phyloP scores from a whole-genome alignment of 2,888 invertebrate genomes.

The Quadroppia sp. region DNA sequence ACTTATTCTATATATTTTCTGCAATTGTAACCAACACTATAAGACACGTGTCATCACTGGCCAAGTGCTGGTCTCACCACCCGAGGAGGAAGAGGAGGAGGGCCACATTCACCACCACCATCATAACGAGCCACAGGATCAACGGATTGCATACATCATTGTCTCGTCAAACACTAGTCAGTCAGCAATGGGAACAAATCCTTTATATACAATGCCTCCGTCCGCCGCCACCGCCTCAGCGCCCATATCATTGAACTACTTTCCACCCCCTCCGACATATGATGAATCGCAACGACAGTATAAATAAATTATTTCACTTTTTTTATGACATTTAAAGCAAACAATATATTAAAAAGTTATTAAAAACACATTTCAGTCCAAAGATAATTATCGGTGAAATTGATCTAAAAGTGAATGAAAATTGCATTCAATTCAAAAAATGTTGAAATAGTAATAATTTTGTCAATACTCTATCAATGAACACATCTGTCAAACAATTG shows the following conservation, averaged over 20 bases:
- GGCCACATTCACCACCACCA: neutral
- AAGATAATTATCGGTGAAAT: no score
- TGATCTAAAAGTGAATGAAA: no score
- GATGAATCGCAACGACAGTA: constrained; percentile 24
- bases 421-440: no score
- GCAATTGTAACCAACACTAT: constrained; percentile 12
- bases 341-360: no score
- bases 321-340: no score
- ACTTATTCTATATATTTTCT: constrained; percentile 12
- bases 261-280: constrained; percentile 16
- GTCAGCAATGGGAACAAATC: neutral
- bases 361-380: no score
- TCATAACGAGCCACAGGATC: neutral
- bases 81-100: neutral
- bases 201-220: neutral
- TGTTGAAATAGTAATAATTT: no score
- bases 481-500: no score
- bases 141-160: neutral
- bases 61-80: neutral
- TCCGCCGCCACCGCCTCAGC: neutral
- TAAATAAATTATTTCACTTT: neutral
- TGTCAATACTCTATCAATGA: no score
- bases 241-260: neutral
- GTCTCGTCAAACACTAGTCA: neutral
- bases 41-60: constrained; percentile 17